Evolutionary conservation across 2,113 vertebrate genomes (phyloP), one percentile per base, ranked within the genome.

Genomic region (Corythornis madagascariensis): DNA sequence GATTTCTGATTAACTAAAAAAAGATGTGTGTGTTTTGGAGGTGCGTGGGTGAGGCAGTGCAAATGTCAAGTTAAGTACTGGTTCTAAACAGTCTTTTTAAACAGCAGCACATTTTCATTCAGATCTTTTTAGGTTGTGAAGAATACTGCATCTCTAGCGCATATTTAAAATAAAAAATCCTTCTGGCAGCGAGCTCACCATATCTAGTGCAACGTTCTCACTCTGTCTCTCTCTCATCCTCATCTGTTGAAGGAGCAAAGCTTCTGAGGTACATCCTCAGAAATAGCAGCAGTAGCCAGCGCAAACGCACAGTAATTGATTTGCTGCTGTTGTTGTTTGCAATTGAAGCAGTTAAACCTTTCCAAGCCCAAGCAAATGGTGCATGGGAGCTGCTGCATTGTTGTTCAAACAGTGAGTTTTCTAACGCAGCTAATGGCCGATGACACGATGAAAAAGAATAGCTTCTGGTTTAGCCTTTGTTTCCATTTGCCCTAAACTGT

Each of bases 141-240:
- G 90, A 96, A 89, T 96, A 93, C 97, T 95, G 95, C 87, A 81
- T 97, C 97, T 90, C 86, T 96, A 96, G 96, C 70, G 19, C 96
- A 95, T 94, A 95, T 97, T 97, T 97, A 96, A 97, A 98, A 92
- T 94, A 86, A 97, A 97, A 97, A 94, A 75, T 92, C 89, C 91
- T 96, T 52, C 92, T 96, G 78, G 17, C 94, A 96, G 93, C 65
- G 11, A 85, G 91, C 95, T 95, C 4, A 21, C 83, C 43, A 6
- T 92, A 90, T 86, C 95, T 96, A 96, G 86, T 86, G 91, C 96
- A 95, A 74, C 67, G 14, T 85, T 84, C 88, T 96, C 83, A 75
- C 94, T 95, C 91, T 92, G 89, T 88, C 83, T 93, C 88, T 90
- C 79, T 90, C 77, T 95, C 80, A 60, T 87, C 90, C 89, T 96